phyloP scores from a whole-genome alignment of 2,888 invertebrate genomes.

The Parnassius mnemosyne region DNA sequence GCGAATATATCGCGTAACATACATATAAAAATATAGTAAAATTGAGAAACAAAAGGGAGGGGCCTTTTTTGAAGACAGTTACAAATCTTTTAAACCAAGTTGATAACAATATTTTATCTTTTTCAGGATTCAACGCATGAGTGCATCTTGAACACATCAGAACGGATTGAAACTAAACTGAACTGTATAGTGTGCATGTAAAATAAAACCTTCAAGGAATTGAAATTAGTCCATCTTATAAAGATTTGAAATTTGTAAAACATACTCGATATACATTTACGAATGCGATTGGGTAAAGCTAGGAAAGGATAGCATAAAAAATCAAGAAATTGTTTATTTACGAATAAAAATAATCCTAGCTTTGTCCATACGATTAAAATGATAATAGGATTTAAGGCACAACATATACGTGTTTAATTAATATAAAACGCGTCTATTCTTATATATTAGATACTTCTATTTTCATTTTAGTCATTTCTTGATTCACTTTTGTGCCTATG shows the following conservation, averaged over 20 bases:
- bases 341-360: conserved; percentile 23
- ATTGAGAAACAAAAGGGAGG: too few relatives aligned
- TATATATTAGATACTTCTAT: conserved; percentile 59
- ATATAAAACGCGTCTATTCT: conserved; percentile 18
- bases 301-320: conserved; percentile 1
- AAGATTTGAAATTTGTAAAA: conserved; percentile 2
- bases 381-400: conserved; percentile 68
- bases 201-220: conserved; percentile 5
- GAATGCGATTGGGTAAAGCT: conserved; percentile 11
- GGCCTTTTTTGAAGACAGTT: too few relatives aligned
- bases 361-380: conserved; percentile 57
- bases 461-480: conserved; percentile 71
- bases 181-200: not conserved
- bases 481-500: conserved; percentile 26
- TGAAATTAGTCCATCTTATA: conserved; percentile 17
- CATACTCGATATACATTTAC: conserved; percentile 3
- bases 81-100: too few relatives aligned
- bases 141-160: conserved; percentile 11
- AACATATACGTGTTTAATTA: conserved; percentile 11
- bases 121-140: conserved; percentile 55
- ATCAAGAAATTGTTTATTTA: not conserved
- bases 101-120: conserved; percentile 1
- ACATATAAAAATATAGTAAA: too few relatives aligned
- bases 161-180: not conserved
- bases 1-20: too few relatives aligned